These are phyloP conservation scores for Salarias fasciatus DNA, from an alignment of 2,797 vertebrate species.

Conservation along the genomic window DNA sequence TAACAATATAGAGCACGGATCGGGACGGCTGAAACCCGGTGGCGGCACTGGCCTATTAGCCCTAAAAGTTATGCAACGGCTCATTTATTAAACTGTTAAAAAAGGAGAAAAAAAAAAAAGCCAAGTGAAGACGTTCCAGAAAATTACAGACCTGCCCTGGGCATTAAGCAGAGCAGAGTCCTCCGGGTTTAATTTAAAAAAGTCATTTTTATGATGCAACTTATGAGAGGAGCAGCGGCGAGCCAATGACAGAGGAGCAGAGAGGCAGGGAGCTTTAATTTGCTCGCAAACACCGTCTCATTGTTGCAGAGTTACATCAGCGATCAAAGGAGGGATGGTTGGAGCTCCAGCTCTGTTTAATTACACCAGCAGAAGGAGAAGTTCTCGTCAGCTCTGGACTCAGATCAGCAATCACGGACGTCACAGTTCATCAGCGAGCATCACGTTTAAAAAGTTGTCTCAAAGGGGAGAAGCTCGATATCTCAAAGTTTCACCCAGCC, in stretches of 20 bases:
- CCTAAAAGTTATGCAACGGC: conserved; percentile 53
- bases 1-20: conserved; percentile 70
- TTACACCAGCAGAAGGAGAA: conserved; percentile 27
- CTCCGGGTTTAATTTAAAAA: conserved; percentile 50
- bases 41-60: conserved; percentile 47
- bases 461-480: neutral
- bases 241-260: conserved; percentile 38
- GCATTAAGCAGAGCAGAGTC: conserved; percentile 34
- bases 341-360: conserved; percentile 29
- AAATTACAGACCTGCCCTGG: conserved; percentile 22
- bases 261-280: conserved; percentile 39
- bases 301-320: conserved; percentile 64
- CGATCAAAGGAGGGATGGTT: conserved; percentile 50
- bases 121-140: conserved; percentile 34
- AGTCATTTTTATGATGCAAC: conserved; percentile 67
- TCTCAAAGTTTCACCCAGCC: conserved; percentile 1
- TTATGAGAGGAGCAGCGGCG: conserved; percentile 28
- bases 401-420: conserved; percentile 25
- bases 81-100: conserved; percentile 23
- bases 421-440: conserved; percentile 5
- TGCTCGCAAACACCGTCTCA: conserved; percentile 36
- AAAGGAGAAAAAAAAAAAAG: no score
- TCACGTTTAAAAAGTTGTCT: conserved; percentile 10
- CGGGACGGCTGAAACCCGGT: conserved; percentile 23
- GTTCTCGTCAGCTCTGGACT: conserved; percentile 28